Percentiles rank a stretch among this genome's conserved stretches.
These are phyloP conservation scores for Sebastes taczanowskii DNA, from an alignment of 2,797 vertebrate species.

Conservation along the genomic window DNA sequence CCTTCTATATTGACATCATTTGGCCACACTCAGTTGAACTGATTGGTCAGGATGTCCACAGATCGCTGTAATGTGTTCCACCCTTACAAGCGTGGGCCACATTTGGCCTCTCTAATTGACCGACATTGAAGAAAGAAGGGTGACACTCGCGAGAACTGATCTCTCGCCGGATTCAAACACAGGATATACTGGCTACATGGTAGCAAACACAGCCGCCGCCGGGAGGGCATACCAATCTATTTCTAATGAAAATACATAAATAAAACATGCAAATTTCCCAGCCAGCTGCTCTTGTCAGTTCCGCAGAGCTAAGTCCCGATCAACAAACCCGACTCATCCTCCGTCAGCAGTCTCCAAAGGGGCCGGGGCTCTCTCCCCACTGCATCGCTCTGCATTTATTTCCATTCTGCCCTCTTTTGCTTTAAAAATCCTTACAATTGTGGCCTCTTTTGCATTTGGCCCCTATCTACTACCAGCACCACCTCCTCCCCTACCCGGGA, in stretches of 20 bases:
- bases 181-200: not conserved
- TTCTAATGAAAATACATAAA: conserved; percentile 57
- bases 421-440: conserved; percentile 56
- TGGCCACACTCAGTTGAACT: not conserved
- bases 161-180: not conserved
- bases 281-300: conserved; percentile 45
- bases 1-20: not conserved
- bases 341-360: conserved; percentile 47
- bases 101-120: not conserved
- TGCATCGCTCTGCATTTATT: conserved; percentile 62
- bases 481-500: conserved; percentile 26
- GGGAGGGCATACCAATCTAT: conserved; percentile 14
- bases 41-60: not conserved
- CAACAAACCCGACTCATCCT: conserved; percentile 50
- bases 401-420: conserved; percentile 54
- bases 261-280: conserved; percentile 57
- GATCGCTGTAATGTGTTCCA: not conserved
- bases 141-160: not conserved
- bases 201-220: not conserved
- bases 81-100: not conserved
- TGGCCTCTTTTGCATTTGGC: conserved; percentile 63
- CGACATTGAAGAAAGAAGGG: not conserved
- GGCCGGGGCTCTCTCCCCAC: conserved; percentile 18
- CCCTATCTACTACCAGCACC: conserved; percentile 23
- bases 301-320: conserved; percentile 45